Base-by-base conservation (phyloP, 2,888 invertebrate genomes). In the Eupeodes luniger region DNA sequence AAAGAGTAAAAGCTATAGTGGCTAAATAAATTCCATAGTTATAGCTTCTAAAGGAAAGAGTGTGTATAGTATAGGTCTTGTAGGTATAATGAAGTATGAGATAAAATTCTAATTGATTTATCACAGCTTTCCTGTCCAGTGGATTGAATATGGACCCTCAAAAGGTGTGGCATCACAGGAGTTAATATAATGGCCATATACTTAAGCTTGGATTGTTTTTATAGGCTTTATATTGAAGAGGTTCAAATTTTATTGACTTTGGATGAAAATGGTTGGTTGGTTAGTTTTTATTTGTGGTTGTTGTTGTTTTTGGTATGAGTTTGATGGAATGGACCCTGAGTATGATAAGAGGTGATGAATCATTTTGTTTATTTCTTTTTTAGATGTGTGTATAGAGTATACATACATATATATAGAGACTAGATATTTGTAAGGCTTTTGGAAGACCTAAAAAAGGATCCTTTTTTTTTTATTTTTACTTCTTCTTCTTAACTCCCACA, bases 41-140 rank as follows among this genome's bases (percentile, higher is more conserved):
- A 81, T 61, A 59, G 61, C 44, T 5, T 1, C 44, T 9, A n/a
- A 9, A 53, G 44, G 72, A 10, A 62, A 16, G 79, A 47, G 27
- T 16, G 6, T n/a, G 47, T 14, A 7, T 59, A 14, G 12, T 51
- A 34, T 12, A 19, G 34, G 19, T 27, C 27, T 27, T 27, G 27
- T 27, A 7, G 34, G 57, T 19, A 11, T 27, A 16, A 74, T 51
- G 36, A 51, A 51, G 62, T 47, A 47, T 74, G 51, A 70, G 57
- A 83, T 81, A 75, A 69, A 77, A 81, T 74, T 81, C 81, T 85
- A 86, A 82, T 82, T 76, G 75, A 86, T 82, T 86, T 81, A 81
- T 82, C 53, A 66, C 55, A 44, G 40, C 66, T 49, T 66, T 66
- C 36, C 55, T 55, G 44, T 53, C 16, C 67, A 57, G 57, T 77